These are phyloP conservation scores for Campoletis raptor DNA, from an alignment of 2,888 invertebrate genomes.

Conservation along the genomic window DNA sequence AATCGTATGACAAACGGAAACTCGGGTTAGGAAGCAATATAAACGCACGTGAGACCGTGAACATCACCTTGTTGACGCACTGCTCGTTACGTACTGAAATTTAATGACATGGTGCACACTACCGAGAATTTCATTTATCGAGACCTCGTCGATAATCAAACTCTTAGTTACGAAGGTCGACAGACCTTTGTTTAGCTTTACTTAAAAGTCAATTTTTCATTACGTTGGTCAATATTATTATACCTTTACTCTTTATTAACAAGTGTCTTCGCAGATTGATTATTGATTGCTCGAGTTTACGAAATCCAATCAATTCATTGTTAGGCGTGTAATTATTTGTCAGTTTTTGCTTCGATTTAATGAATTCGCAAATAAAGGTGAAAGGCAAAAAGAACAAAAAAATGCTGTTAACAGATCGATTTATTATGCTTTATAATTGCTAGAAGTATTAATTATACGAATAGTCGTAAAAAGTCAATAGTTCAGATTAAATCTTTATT, in stretches of 20 bases:
- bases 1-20: conserved; percentile 43
- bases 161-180: conserved; percentile 20
- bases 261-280: background rate
- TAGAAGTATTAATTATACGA: background rate
- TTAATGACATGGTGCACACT: conserved; percentile 48
- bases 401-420: background rate
- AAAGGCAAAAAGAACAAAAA: background rate
- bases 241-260: background rate
- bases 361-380: background rate
- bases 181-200: background rate
- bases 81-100: conserved; percentile 44
- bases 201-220: background rate
- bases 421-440: background rate
- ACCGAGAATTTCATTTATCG: conserved; percentile 31
- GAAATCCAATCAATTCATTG: background rate
- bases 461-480: background rate
- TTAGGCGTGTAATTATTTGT: background rate
- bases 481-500: background rate
- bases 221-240: background rate
- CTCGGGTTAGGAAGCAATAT: conserved; percentile 5
- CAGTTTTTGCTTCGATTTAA: background rate
- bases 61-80: conserved; percentile 49
- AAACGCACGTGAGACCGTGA: conserved; percentile 52
- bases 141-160: conserved; percentile 1
- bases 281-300: background rate